Conservation (phyloP, 2,113 vertebrate species). For the Charadrius vociferus region DNA sequence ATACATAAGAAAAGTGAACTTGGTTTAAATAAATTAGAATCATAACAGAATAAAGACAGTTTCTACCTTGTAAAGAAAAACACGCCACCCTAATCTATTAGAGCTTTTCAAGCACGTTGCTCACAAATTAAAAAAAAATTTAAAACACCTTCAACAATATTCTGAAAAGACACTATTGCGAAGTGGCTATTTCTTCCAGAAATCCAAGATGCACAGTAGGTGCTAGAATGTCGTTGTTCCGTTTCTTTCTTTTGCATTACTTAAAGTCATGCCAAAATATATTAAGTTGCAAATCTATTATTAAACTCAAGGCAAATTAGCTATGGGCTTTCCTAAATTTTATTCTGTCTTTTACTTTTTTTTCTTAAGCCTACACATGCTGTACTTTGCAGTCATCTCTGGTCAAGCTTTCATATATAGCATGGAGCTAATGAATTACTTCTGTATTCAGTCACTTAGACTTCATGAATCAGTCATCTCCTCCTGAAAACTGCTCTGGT, state of each 20-base stretch:
- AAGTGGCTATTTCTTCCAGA: background rate
- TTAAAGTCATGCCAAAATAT: background rate
- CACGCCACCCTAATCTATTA: too few species aligned
- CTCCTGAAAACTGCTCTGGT: conserved; percentile 63
- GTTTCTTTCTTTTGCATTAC: background rate
- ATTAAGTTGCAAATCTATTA: background rate
- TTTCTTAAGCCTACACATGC: background rate
- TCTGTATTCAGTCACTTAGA: conserved; percentile 67
- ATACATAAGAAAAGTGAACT: background rate
- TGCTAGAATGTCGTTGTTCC: background rate
- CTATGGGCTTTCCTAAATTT: background rate
- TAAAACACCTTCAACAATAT: too few species aligned
- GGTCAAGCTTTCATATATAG: conserved; percentile 20
- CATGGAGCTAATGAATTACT: conserved; percentile 56
- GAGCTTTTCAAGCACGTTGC: too few species aligned
- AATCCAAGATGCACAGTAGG: background rate
- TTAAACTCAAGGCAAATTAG: background rate
- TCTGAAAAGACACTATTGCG: too few species aligned
- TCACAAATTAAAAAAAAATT: too few species aligned
- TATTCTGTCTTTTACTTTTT: background rate
- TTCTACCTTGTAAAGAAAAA: too few species aligned
- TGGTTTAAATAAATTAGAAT: background rate
- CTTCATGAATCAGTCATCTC: conserved; percentile 71
- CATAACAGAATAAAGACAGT: too few species aligned
- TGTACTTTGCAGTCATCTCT: background rate